Conservation (phyloP, 2,888 invertebrate species). For the Cataglyphis livida region DNA sequence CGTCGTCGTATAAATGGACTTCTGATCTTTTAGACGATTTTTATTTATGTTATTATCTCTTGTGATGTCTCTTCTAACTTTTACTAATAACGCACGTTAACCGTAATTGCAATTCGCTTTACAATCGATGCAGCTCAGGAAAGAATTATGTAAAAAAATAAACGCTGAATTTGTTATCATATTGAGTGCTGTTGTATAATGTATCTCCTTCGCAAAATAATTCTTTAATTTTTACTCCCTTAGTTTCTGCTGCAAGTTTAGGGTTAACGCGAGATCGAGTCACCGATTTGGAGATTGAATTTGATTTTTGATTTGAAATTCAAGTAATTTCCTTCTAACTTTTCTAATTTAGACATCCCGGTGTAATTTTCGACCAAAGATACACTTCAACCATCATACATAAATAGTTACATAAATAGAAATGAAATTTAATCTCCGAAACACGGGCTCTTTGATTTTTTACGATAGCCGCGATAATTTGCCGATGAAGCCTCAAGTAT, state of each 20-base stretch:
- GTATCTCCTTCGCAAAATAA: background rate
- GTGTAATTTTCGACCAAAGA: background rate
- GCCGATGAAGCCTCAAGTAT: background rate
- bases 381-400: background rate
- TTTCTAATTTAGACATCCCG: background rate
- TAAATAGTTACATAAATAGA: background rate
- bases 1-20: background rate
- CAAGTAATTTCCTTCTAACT: background rate
- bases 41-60: background rate
- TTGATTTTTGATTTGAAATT: background rate
- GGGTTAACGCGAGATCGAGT: constrained; percentile 9
- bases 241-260: constrained; percentile 24
- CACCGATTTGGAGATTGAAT: constrained; percentile 17
- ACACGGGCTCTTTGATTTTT: background rate
- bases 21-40: background rate
- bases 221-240: background rate
- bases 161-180: constrained; percentile 6
- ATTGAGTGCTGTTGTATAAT: constrained; percentile 3
- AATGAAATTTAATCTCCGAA: constrained; percentile 43
- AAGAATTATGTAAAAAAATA: background rate
- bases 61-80: background rate
- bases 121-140: background rate
- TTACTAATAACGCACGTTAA: background rate
- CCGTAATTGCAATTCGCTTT: background rate
- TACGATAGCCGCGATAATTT: constrained; percentile 26